Conservation (phyloP, 53 echinoderm and acorn worm species). For the Paelopatides confundens region DNA sequence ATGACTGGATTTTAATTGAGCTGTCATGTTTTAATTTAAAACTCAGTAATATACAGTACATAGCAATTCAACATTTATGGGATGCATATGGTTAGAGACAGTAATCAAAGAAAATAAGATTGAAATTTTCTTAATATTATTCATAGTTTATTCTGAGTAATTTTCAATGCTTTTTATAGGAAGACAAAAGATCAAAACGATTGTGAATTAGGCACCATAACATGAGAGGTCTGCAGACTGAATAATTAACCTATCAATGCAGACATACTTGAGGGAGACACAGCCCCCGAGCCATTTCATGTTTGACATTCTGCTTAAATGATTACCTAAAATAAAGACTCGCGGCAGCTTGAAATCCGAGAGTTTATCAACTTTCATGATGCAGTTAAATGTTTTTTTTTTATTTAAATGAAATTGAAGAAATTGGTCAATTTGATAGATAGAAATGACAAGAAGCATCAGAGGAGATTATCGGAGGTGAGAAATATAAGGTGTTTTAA, state of each 20-base stretch:
- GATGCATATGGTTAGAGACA: too few species aligned
- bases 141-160: too few species aligned
- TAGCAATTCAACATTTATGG: too few species aligned
- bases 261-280: not conserved
- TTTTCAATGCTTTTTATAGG: too few species aligned
- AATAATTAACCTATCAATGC: constrained; percentile 23
- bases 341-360: not conserved
- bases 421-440: constrained; percentile 33
- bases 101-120: too few species aligned
- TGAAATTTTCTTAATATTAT: too few species aligned
- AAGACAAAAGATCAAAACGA: too few species aligned
- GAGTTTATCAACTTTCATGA: not conserved
- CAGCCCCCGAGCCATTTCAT: not conserved
- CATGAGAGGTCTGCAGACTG: not conserved
- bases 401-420: not conserved
- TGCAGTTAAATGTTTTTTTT: not conserved
- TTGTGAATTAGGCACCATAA: not conserved
- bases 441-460: not conserved
- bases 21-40: too few species aligned
- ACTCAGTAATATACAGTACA: too few species aligned
- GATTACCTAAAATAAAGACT: not conserved
- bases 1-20: too few species aligned
- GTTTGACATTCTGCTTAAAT: constrained; percentile 27
- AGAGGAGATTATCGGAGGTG: not conserved
- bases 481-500: not conserved